A percentile compares a stretch with the other conserved stretches of the same genome.
Evolutionary conservation across 1,140 invertebrate species (phyloP).

Genomic region (Lepeophtheirus salmonis): DNA sequence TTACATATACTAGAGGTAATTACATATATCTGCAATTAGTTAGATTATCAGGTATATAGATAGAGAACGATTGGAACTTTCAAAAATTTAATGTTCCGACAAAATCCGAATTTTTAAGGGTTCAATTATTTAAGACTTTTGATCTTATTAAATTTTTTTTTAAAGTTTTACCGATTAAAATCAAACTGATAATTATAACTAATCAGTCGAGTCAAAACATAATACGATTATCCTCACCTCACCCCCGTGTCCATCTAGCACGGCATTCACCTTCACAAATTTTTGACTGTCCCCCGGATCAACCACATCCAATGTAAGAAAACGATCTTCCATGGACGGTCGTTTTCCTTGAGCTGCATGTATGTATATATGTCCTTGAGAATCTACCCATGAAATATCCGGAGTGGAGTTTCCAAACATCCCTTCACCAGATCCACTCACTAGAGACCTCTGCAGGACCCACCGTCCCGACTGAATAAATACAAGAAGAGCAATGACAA

Average conservation of each 20-base stretch:
- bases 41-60: no score
- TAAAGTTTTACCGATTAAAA: no score
- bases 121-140: no score
- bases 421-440: not conserved
- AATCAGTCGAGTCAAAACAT: not conserved
- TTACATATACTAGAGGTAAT: no score
- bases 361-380: not conserved
- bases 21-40: no score
- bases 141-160: no score
- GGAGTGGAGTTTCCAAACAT: no score
- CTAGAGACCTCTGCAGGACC: not conserved
- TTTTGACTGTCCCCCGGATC: not conserved
- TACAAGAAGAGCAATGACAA: not conserved
- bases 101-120: no score
- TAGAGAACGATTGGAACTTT: no score
- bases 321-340: not conserved
- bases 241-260: slow-evolving; percentile 13
- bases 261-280: not conserved
- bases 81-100: not conserved
- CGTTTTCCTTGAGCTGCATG: not conserved
- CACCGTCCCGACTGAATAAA: not conserved
- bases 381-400: not conserved
- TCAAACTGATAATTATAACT: no score
- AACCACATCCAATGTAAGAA: not conserved
- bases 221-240: not conserved